A percentile compares a stretch with the other conserved stretches of the same genome.
Evolutionary conservation across 2,888 invertebrate genomes (phyloP).

Genomic region (Andrena minutula): DNA sequence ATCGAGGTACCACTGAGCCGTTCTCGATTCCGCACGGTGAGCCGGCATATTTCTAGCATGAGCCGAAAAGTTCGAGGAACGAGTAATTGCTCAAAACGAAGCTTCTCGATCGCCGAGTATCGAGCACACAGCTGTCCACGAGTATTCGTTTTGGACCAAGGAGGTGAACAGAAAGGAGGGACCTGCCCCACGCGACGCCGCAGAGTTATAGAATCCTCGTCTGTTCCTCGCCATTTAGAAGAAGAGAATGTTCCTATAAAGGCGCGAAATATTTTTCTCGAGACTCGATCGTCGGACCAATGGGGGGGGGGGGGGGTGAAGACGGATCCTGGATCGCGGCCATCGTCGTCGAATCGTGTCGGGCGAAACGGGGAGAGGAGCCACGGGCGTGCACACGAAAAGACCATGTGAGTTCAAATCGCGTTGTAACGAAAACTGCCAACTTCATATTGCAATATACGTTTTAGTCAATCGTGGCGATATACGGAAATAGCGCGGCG

Average conservation of each 20-base stretch:
- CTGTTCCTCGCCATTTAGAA: neutral
- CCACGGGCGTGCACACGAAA: constrained; percentile 52
- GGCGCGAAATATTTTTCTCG: constrained; percentile 27
- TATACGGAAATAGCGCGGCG: constrained; percentile 29
- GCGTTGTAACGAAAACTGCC: constrained; percentile 82
- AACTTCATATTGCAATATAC: constrained; percentile 82
- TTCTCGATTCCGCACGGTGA: neutral
- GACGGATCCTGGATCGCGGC: constrained; percentile 8
- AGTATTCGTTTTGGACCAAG: constrained; percentile 30
- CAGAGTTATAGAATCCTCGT: neutral
- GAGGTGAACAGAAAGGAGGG: neutral
- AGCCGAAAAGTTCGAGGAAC: constrained; percentile 18
- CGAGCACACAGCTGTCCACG: constrained; percentile 16
- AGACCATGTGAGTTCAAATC: constrained; percentile 77
- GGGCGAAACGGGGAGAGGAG: constrained; percentile 15
- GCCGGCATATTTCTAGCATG: neutral
- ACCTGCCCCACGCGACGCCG: constrained; percentile 1
- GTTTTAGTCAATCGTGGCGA: constrained; percentile 80
- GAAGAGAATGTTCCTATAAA: constrained; percentile 32
- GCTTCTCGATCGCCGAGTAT: constrained; percentile 29
- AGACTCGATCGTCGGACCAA: constrained; percentile 19
- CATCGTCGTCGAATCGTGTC: constrained; percentile 31
- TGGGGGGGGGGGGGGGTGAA: too few relatives aligned
- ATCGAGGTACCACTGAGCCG: neutral
- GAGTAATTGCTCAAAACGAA: constrained; percentile 64